phyloP scores from a whole-genome alignment of 1,140 invertebrate species.

The Drosophila arizonae region DNA sequence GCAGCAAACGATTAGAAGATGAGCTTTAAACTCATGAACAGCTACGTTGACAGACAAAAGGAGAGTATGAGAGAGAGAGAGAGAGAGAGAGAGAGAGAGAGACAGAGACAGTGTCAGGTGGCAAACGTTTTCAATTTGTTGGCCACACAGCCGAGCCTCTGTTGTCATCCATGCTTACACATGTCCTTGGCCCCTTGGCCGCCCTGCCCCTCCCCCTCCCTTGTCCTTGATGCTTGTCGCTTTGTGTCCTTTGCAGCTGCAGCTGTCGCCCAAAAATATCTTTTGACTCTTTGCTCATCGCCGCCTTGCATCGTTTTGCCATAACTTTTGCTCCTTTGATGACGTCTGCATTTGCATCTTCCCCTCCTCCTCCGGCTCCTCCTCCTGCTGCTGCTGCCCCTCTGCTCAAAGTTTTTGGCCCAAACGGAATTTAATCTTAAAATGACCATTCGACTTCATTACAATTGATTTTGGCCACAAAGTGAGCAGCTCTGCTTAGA shows the following conservation, averaged over 20 bases:
- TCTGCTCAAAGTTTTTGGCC: too few species aligned
- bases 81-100: too few species aligned
- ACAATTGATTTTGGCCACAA: too few species aligned
- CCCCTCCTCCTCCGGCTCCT: too few species aligned
- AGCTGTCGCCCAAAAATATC: neutral
- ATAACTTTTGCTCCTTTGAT: neutral
- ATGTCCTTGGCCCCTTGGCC: neutral
- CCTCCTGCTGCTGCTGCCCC: too few species aligned
- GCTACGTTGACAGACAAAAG: neutral
- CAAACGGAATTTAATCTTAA: too few species aligned
- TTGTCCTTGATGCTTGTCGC: neutral
- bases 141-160: constrained; percentile 1
- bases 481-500: too few species aligned
- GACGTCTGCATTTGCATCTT: neutral
- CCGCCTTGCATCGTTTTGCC: neutral
- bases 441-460: too few species aligned
- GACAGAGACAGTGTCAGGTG: constrained; percentile 3
- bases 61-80: neutral
- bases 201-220: neutral
- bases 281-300: neutral
- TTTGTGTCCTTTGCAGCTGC: neutral
- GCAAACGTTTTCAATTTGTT: constrained; percentile 13
- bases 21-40: constrained; percentile 35
- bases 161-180: constrained; percentile 27
- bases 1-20: constrained; percentile 36